Percentiles rank a stretch among this genome's conserved stretches.
Conservation (phyloP, 2,113 vertebrate genomes). For the Podarcis muralis region DNA sequence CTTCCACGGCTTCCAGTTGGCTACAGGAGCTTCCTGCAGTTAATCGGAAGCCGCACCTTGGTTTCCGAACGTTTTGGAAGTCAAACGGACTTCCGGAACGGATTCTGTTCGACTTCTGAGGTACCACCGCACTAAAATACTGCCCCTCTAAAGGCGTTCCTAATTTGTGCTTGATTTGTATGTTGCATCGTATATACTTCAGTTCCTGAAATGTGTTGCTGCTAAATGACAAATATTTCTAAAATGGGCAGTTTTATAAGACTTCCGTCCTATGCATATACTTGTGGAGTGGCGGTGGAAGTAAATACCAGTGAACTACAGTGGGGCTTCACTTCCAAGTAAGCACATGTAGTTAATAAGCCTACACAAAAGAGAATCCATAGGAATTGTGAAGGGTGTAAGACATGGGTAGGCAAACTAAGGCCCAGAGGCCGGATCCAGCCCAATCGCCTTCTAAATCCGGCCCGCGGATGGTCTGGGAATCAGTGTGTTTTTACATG, state of each 20-base stretch:
- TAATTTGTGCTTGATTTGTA: background rate
- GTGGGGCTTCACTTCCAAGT: background rate
- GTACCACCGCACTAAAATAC: background rate
- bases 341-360: no score
- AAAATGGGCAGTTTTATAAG: background rate
- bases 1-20: no score
- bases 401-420: no score
- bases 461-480: no score
- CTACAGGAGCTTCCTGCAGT: no score
- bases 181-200: background rate
- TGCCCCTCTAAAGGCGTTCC: background rate
- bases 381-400: background rate
- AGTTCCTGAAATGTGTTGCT: background rate
- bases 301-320: background rate
- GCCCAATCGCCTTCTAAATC: no score
- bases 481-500: no score
- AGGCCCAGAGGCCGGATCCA: no score
- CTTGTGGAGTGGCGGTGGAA: background rate
- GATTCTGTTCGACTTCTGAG: no score
- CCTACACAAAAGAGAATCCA: background rate
- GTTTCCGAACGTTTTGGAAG: no score
- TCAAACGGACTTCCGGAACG: no score
- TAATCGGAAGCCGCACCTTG: no score
- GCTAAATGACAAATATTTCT: background rate
- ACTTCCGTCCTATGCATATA: background rate